These are phyloP conservation scores for Anthonomus grandis DNA, from an alignment of 1,140 invertebrate species.

Conservation along the genomic window DNA sequence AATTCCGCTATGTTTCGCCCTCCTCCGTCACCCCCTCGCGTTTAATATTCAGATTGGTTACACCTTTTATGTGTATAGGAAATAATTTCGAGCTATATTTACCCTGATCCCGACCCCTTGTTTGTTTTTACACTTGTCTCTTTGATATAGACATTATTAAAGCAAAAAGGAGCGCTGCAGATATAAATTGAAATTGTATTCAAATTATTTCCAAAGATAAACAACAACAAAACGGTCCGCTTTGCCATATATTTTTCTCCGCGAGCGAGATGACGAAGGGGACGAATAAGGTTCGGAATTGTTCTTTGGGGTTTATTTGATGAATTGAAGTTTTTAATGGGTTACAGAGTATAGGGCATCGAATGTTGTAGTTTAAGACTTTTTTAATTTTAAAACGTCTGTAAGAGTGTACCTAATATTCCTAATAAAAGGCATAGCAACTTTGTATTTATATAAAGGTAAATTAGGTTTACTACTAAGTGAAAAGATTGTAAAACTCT, in stretches of 20 bases:
- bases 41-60: conserved; percentile 52
- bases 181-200: conserved; percentile 38
- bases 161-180: conserved; percentile 11
- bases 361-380: too few species aligned
- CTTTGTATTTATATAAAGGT: too few species aligned
- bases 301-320: conserved; percentile 8
- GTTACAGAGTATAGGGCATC: too few species aligned
- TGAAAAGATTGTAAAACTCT: too few species aligned
- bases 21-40: too few species aligned
- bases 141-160: conserved; percentile 45
- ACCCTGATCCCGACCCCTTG: conserved; percentile 40
- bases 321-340: too few species aligned
- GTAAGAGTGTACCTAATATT: too few species aligned
- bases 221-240: conserved; percentile 20
- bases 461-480: too few species aligned
- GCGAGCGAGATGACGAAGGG: background rate
- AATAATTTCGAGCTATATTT: conserved; percentile 47
- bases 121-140: conserved; percentile 50
- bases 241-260: conserved; percentile 20
- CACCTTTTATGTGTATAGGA: conserved; percentile 50
- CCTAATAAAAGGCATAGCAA: too few species aligned
- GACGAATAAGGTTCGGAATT: conserved; percentile 9
- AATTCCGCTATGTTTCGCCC: too few species aligned
- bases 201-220: conserved; percentile 29
- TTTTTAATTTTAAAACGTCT: too few species aligned